Evolutionary conservation across 2,113 vertebrate species (phyloP).

Genomic region (Thinocorus orbignyianus): DNA sequence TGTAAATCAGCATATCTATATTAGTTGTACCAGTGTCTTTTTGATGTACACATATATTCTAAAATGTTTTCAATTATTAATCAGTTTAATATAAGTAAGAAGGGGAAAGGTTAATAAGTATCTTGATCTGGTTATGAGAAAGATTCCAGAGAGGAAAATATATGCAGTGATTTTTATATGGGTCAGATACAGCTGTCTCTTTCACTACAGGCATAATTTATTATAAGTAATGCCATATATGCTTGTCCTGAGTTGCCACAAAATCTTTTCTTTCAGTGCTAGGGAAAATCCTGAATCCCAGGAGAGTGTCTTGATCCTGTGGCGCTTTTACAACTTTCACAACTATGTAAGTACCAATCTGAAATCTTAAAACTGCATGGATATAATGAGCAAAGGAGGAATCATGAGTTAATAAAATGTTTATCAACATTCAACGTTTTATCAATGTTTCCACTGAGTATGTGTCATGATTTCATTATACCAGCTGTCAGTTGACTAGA

Average conservation of each 20-base stretch:
- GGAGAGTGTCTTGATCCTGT: neutral
- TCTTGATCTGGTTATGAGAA: neutral
- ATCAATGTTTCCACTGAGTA: neutral
- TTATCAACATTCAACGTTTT: neutral
- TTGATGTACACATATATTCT: neutral
- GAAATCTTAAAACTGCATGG: neutral
- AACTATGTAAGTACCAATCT: neutral
- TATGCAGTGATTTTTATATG: neutral
- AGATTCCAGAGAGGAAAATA: neutral
- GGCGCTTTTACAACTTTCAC: neutral
- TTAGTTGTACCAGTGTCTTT: neutral
- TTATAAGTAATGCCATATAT: neutral
- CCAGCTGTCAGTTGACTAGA: neutral
- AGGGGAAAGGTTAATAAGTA: neutral
- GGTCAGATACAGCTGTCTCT: neutral
- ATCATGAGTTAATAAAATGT: neutral
- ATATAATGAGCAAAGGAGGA: neutral
- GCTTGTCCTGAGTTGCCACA: neutral
- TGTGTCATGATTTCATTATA: neutral
- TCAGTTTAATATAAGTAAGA: neutral
- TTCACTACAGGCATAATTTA: neutral
- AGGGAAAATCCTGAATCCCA: neutral
- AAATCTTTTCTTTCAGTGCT: neutral
- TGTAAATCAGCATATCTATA: neutral
- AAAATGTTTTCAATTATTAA: slow-evolving; percentile 16